These are phyloP conservation scores for Chironomus riparius DNA, from an alignment of 2,888 invertebrate genomes.

Conservation along the genomic window DNA sequence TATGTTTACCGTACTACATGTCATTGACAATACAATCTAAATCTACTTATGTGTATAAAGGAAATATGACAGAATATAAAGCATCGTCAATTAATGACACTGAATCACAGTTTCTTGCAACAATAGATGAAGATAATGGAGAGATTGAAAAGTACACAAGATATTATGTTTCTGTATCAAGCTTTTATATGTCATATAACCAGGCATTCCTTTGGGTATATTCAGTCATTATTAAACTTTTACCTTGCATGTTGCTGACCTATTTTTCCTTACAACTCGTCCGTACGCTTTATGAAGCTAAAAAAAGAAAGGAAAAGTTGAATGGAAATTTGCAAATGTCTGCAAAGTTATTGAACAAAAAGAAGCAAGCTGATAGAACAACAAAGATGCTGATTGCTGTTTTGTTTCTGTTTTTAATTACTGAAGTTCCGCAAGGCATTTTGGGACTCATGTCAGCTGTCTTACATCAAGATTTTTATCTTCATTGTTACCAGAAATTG, in stretches of 20 bases:
- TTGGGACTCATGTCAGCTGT: constrained; percentile 61
- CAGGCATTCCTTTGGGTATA: constrained; percentile 84
- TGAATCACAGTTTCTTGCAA: neutral
- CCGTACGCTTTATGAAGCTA: constrained; percentile 68
- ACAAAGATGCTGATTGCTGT: constrained; percentile 85
- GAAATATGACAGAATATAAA: neutral
- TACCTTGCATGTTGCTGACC: constrained; percentile 73
- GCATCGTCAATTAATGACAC: neutral
- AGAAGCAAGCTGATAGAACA: constrained; percentile 69
- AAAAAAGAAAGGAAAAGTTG: constrained; percentile 62
- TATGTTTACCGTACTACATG: constrained; percentile 60
- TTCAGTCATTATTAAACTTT: constrained; percentile 82
- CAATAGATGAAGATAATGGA: constrained; percentile 32
- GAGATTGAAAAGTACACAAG: constrained; percentile 38
- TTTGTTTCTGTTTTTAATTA: constrained; percentile 72
- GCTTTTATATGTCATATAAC: constrained; percentile 50
- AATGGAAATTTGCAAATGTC: constrained; percentile 39
- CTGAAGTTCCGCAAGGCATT: constrained; percentile 60
- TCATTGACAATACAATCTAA: neutral
- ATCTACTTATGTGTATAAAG: neutral
- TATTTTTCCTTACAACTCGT: constrained; percentile 53
- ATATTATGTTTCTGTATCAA: constrained; percentile 60
- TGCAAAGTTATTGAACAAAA: constrained; percentile 39
- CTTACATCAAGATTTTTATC: constrained; percentile 65
- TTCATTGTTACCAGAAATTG: constrained; percentile 69